Evolutionary conservation across 2,888 invertebrate species (phyloP), one percentile per base, ranked within the genome.

Genomic region (Drosophila colorata): DNA sequence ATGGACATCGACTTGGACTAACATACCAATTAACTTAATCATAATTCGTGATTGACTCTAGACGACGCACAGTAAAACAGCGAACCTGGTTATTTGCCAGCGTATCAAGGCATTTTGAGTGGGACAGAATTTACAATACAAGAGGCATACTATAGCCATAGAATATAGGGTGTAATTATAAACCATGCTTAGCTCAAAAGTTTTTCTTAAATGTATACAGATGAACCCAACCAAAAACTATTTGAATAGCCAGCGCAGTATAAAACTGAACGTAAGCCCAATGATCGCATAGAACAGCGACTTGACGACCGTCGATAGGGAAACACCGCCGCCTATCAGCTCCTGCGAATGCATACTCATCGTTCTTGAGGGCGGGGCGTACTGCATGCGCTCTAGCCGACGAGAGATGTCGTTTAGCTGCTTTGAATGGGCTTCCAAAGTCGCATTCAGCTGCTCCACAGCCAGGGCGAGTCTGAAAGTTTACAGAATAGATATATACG

Each of bases 341-440:
- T 85, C 70, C 59, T 78, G 51, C 23, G 76, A 59, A 40, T 69
- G 53, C 40, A 28, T 46, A 53, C 37, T 80, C 31, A 51, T 1
- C 43, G 43, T 38, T 28, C 67, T 69, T 18, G 46, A 18, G 13
- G 67, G 35, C 6, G 91, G 91, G 6, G 89, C 87, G 57, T 90
- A 91, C 59, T 91, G 90, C 57, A 92, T 80, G 18, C 91, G 90
- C 43, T 92, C 91, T 63, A 92, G 66, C 14, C 89, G 89, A 16
- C 79, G 68, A 60, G 90, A 84, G 5, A 92, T 91, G 25, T 87
- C 78, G 18, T 82, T 93, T 31, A 94, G 90, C 11, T 94, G 93
- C 2, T 90, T 57, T 0, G 93, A 91, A 61, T 94, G 94, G 0
- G 93, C 93, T n/a, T 93, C 92, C 2, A 94, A 82, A 0, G 93